Conservation (phyloP, 2,113 vertebrate genomes). For the Trachemys scripta region DNA sequence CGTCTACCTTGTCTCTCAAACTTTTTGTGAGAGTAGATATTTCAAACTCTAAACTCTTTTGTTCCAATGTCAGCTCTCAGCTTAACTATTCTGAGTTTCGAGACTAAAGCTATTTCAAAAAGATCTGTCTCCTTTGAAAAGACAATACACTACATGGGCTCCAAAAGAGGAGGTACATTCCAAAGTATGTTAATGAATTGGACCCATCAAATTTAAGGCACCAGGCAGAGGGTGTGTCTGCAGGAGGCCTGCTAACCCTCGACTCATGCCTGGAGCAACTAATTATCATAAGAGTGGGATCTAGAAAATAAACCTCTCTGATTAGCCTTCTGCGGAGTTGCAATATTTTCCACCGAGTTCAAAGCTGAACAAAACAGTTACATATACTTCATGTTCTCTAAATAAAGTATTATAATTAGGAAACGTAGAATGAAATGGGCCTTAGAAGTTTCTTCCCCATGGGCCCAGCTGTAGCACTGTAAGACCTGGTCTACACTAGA, state of each 20-base stretch:
- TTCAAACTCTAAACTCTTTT: background rate
- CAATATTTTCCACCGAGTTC: background rate
- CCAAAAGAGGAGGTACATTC: background rate
- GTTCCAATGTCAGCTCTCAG: background rate
- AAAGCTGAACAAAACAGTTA: background rate
- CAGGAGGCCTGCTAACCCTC: background rate
- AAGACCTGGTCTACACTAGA: no score
- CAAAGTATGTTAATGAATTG: background rate
- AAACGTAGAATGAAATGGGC: background rate
- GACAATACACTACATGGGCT: background rate
- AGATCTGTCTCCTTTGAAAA: background rate
- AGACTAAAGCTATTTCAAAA: background rate
- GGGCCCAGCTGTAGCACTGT: background rate
- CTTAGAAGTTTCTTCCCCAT: background rate
- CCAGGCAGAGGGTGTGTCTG: background rate
- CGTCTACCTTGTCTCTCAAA: background rate
- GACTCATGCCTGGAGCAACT: background rate
- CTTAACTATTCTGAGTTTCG: background rate
- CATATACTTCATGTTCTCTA: background rate
- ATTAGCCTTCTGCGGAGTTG: background rate
- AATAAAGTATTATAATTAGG: no score
- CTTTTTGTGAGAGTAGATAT: background rate
- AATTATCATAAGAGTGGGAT: background rate
- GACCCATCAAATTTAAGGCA: background rate
- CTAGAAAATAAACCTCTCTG: background rate